Evolutionary conservation across 2,888 invertebrate genomes (phyloP).

Genomic region (Watsonalla binaria): DNA sequence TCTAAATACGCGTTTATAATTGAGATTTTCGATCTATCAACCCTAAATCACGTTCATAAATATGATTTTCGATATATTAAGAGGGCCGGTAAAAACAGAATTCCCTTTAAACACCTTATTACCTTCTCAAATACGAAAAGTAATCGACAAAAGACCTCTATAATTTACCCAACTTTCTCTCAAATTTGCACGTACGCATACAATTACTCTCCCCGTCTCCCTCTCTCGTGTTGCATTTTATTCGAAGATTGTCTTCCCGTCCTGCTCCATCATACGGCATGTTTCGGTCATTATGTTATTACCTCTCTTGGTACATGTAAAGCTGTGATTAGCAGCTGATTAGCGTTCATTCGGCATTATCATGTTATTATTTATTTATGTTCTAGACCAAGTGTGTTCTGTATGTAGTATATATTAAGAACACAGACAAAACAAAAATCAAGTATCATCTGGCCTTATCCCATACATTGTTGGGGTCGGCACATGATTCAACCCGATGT

Average conservation of each 20-base stretch:
- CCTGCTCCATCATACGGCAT: constrained; percentile 24
- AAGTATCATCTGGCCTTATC: no score
- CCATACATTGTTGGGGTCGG: no score
- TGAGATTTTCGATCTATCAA: no score
- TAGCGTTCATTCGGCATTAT: constrained; percentile 74
- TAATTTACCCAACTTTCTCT: constrained; percentile 31
- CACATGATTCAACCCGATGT: no score
- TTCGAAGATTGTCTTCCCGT: constrained; percentile 6
- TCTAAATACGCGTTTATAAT: no score
- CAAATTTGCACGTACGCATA: constrained; percentile 41
- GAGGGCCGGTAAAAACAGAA: no score
- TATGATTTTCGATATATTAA: no score
- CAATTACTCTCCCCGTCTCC: constrained; percentile 12
- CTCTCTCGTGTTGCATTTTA: no score
- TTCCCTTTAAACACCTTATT: background rate
- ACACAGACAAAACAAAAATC: constrained; percentile 23
- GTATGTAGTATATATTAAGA: constrained; percentile 39
- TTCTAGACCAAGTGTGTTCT: constrained; percentile 72
- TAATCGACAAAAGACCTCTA: constrained; percentile 7
- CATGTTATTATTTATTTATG: constrained; percentile 77
- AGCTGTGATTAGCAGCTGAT: constrained; percentile 74
- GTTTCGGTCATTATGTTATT: constrained; percentile 70
- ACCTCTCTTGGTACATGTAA: constrained; percentile 53
- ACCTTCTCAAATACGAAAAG: constrained; percentile 2
- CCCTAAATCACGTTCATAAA: no score